phyloP scores from a whole-genome alignment of 2,113 vertebrate genomes.

The Sus scrofa region T2T-Sscrofa CM000826.6:60539001-60539500 shows the following conservation, averaged over 20 bases:
- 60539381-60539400: no score
- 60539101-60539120: neutral
- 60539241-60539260: neutral
- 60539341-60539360: neutral
- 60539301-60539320: neutral
- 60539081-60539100: neutral
- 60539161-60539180: neutral
- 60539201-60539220: neutral
- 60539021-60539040: constrained; percentile 17
- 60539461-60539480: no score
- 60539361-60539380: no score
- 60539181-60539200: neutral
- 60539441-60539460: no score
- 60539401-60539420: no score
- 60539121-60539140: neutral
- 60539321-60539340: neutral
- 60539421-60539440: no score
- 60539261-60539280: no score
- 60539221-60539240: neutral
- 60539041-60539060: constrained; percentile 11
- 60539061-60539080: neutral
- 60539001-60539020: neutral
- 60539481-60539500: no score
- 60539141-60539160: neutral
- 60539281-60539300: neutral